Evolutionary conservation across 2,888 invertebrate genomes (phyloP).

Genomic region (Tryphoninae sp.): DNA sequence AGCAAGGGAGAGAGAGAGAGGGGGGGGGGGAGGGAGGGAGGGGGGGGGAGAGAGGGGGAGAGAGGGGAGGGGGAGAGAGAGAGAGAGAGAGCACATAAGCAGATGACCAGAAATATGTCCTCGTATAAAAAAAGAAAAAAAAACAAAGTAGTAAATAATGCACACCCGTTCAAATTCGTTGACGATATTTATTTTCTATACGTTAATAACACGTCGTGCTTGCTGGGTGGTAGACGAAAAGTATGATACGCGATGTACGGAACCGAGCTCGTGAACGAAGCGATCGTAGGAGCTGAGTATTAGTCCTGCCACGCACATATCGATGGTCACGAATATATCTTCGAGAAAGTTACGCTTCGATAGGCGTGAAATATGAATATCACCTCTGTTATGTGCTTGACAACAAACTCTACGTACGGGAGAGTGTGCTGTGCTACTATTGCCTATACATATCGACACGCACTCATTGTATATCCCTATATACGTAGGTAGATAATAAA

Average conservation of each 20-base stretch:
- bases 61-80: background rate
- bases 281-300: conserved; percentile 19
- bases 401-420: background rate
- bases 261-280: background rate
- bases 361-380: conserved; percentile 56
- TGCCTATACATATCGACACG: background rate
- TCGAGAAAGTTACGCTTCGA: conserved; percentile 50
- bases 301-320: conserved; percentile 17
- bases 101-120: background rate
- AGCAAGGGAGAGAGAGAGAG: background rate
- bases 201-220: background rate
- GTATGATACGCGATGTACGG: background rate
- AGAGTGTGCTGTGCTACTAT: conserved; percentile 1
- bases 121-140: background rate
- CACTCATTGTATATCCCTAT: background rate
- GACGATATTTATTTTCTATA: background rate
- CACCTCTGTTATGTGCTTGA: conserved; percentile 17
- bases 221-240: background rate
- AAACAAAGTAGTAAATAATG: background rate
- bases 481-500: background rate
- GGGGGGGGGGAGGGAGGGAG: no score
- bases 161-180: background rate
- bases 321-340: conserved; percentile 43
- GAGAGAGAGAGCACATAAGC: background rate
- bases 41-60: no score